These are phyloP conservation scores for Chondrosia reniformis DNA, from an alignment of 37 sponge, comb jelly and placozoan genomes.

Conservation along the genomic window DNA sequence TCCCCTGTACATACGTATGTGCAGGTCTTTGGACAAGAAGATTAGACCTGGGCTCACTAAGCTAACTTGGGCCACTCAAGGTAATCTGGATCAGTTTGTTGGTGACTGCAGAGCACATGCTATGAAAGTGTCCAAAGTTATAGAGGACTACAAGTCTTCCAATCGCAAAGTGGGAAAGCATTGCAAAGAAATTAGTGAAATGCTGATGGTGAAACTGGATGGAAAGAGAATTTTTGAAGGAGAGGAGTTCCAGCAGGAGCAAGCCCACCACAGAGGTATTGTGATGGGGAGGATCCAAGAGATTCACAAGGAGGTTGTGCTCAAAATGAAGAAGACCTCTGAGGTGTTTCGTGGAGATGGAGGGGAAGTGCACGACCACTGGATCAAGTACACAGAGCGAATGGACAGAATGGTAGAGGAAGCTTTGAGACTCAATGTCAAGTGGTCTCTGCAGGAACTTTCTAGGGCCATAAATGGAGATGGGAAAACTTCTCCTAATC, in stretches of 20 bases:
- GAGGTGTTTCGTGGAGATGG: conserved; percentile 83
- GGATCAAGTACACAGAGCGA: conserved; percentile 82
- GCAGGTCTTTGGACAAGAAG: conserved; percentile 84
- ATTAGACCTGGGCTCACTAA: conserved; percentile 90
- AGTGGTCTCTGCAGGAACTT: conserved; percentile 94
- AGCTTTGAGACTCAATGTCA: conserved; percentile 92
- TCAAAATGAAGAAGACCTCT: conserved; percentile 67
- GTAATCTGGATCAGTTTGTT: conserved; percentile 80
- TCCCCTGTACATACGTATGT: neutral
- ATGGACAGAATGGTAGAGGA: conserved; percentile 97
- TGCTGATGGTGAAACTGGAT: conserved; percentile 78
- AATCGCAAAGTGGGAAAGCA: conserved; percentile 65
- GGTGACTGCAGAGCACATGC: conserved; percentile 86
- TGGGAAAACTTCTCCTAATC: conserved; percentile 87
- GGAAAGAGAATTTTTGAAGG: conserved; percentile 86
- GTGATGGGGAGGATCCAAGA: conserved; percentile 53
- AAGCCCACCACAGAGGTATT: conserved; percentile 63
- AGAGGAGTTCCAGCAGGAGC: conserved; percentile 84
- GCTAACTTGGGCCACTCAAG: conserved; percentile 95
- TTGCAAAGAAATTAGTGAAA: conserved; percentile 82
- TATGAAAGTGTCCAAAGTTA: conserved; percentile 54
- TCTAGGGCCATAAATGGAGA: conserved; percentile 88
- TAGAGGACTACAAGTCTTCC: conserved; percentile 80
- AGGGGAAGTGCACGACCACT: conserved; percentile 74
- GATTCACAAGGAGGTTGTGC: conserved; percentile 74